A percentile compares a stretch with the other conserved stretches of the same genome.
Conservation (phyloP, 2,113 vertebrate species). For the Thomomys bottae region DNA sequence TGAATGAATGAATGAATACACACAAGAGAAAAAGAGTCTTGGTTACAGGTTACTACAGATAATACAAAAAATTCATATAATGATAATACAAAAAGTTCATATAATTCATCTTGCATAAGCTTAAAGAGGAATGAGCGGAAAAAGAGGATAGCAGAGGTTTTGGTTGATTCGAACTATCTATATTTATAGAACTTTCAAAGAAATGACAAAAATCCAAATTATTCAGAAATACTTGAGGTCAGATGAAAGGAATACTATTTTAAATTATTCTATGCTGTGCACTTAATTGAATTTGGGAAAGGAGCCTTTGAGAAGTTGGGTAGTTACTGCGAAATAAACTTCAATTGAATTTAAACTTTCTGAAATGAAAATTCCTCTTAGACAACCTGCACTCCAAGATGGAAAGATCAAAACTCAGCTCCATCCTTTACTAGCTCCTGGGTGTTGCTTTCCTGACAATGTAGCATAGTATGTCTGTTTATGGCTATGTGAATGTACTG, state of each 20-base stretch:
- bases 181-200: neutral
- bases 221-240: constrained; percentile 38
- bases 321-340: neutral
- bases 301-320: neutral
- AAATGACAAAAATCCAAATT: constrained; percentile 8
- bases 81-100: neutral
- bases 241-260: neutral
- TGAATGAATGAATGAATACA: neutral
- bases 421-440: neutral
- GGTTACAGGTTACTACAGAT: neutral
- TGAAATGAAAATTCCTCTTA: constrained; percentile 18
- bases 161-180: neutral
- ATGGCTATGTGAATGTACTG: neutral
- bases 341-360: neutral
- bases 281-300: constrained; percentile 39
- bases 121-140: neutral
- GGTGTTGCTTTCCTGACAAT: neutral
- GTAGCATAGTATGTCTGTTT: constrained; percentile 7
- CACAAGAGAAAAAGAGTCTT: neutral
- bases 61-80: neutral
- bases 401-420: neutral
- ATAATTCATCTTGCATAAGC: neutral
- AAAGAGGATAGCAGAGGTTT: neutral
- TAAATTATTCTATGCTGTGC: neutral
- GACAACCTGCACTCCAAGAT: neutral